Evolutionary conservation across 2,797 vertebrate species (phyloP), one percentile per base, ranked within the genome.

Genomic region (Acomys russatus): DNA sequence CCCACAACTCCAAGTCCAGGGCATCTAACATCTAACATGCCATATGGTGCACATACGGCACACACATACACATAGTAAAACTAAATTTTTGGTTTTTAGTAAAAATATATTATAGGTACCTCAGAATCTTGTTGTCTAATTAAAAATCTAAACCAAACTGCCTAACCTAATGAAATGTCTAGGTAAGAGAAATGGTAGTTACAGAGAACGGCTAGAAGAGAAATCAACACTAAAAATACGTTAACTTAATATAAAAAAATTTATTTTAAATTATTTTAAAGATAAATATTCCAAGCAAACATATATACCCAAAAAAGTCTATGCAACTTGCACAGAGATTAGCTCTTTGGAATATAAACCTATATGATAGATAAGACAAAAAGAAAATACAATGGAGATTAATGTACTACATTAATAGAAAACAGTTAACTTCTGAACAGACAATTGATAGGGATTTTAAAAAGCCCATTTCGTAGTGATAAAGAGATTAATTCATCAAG

Each of bases 381-480:
- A 25, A 91, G 38, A 76, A 94, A 94, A 78, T 38, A 74, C 73
- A 88, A 30, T 38, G 14, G 0, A 92, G 71, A 88, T 88, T 94
- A 70, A 79, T 9, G 88, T 44, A 18, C 33, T 84, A 51, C 35
- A 83, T 51, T 93, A 68, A 74, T 17, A 54, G 28, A 82, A 85
- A n/a, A 71, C 22, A 79, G 56, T 61, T 33, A 88, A 88, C 74
- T 82, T 95, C 61, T 83, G 49, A 79, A 22, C 80, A 94, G 30
- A 92, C 22, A 64, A 87, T 33, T 76, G 79, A 6, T 35, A 90
- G 71, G 12, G 44, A 92, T 73, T 59, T 38, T 68, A 79, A 90
- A 63, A 92, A 83, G 11, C 1, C 93, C 28, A 91, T 66, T 89
- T 96, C 87, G 94, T 85, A 92, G 93, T 56, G 0, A 80, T 61